Conservation (phyloP, 2,888 invertebrate genomes). For the Acrocyrtus sp. region DNA sequence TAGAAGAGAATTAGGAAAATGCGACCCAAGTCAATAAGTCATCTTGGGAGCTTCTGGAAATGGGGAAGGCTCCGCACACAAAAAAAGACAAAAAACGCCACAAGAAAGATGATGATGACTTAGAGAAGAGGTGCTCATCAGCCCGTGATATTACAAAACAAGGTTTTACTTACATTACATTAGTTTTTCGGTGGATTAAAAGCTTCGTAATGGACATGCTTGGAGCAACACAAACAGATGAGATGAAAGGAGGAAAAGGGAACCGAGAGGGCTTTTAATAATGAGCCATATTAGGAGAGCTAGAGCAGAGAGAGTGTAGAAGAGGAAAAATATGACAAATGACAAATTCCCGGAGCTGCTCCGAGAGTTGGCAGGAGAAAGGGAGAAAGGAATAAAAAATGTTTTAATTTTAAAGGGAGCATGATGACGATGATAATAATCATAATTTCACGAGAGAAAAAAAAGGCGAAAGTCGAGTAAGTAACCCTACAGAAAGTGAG, state of each 20-base stretch:
- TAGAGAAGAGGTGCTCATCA: constrained; percentile 28
- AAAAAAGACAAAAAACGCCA: too few relatives aligned
- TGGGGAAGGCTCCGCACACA: too few relatives aligned
- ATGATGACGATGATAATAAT: too few relatives aligned
- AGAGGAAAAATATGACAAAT: constrained; percentile 44
- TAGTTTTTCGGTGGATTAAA: constrained; percentile 35
- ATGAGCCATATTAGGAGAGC: constrained; percentile 22
- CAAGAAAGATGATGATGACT: constrained; percentile 9
- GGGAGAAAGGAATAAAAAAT: constrained; percentile 36
- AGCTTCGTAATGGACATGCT: constrained; percentile 52
- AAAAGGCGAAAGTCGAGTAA: constrained; percentile 4
- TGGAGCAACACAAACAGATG: constrained; percentile 41
- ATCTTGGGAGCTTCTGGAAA: too few relatives aligned
- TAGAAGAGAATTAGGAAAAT: too few relatives aligned
- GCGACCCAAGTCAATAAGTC: too few relatives aligned
- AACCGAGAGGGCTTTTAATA: constrained; percentile 27
- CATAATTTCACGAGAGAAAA: constrained; percentile 1
- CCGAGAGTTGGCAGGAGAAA: constrained; percentile 17
- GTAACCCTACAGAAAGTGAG: too few relatives aligned
- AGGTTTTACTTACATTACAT: constrained; percentile 32
- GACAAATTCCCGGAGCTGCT: constrained; percentile 51
- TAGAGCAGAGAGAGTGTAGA: not conserved
- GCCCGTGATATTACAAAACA: constrained; percentile 53
- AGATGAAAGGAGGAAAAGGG: constrained; percentile 17
- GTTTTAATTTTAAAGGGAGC: constrained; percentile 51